Conservation (phyloP, 35 echinoderm and acorn worm species). For the Amphiura filiformis region DNA sequence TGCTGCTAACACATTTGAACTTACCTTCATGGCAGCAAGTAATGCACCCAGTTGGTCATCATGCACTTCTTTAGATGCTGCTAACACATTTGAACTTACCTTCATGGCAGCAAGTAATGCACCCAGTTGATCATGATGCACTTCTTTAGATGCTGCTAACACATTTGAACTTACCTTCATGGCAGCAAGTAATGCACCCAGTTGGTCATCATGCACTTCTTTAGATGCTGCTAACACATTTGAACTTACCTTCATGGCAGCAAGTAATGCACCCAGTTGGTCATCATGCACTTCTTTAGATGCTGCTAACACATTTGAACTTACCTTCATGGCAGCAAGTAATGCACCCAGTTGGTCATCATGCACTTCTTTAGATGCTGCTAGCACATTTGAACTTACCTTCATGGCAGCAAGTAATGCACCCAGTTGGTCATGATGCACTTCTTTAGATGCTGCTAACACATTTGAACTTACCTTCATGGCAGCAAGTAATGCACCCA, state of each 20-base stretch:
- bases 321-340: conserved; percentile 80
- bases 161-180: conserved; percentile 87
- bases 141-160: too few species aligned
- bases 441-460: conserved; percentile 13
- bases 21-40: too few species aligned
- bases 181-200: conserved; percentile 72
- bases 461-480: conserved; percentile 47
- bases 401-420: conserved; percentile 73
- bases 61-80: too few species aligned
- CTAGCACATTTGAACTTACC: conserved; percentile 7
- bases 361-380: conserved; percentile 50
- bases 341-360: conserved; percentile 54
- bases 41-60: too few species aligned
- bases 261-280: conserved; percentile 60
- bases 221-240: too few species aligned
- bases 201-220: too few species aligned
- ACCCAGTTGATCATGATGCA: too few species aligned
- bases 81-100: too few species aligned
- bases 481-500: conserved; percentile 68
- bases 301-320: background rate
- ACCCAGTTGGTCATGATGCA: conserved; percentile 62
- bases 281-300: conserved; percentile 62
- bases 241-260: conserved; percentile 84
- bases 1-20: too few species aligned
- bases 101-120: too few species aligned